A percentile compares a stretch with the other conserved stretches of the same genome.
Evolutionary conservation across 2,113 vertebrate genomes (phyloP).

Genomic region (Rhinichthys klamathensis): DNA sequence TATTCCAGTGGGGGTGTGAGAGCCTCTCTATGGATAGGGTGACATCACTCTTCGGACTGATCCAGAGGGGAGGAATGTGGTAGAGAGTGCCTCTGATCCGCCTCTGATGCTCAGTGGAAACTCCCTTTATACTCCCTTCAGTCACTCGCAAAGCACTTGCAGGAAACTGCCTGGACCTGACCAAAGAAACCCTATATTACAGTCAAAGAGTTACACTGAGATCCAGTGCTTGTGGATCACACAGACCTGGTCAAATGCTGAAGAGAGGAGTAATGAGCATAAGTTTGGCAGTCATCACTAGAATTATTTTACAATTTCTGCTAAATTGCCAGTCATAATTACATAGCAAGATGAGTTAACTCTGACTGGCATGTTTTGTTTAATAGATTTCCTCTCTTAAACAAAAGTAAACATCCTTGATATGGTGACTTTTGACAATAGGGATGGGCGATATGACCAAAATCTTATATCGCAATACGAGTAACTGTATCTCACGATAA

Average conservation of each 20-base stretch:
- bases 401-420: background rate
- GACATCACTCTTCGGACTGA: conserved; percentile 40
- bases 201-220: conserved; percentile 46
- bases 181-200: conserved; percentile 37
- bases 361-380: background rate
- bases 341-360: background rate
- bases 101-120: conserved; percentile 39
- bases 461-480: too few species aligned
- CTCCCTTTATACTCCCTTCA: conserved; percentile 44
- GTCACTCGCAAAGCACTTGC: conserved; percentile 1
- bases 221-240: background rate
- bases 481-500: too few species aligned
- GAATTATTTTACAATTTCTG: background rate
- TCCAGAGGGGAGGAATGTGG: conserved; percentile 52
- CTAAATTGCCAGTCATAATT: conserved; percentile 7
- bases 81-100: conserved; percentile 36
- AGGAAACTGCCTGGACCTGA: conserved; percentile 51
- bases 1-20: conserved; percentile 37
- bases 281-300: background rate
- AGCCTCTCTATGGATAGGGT: conserved; percentile 12
- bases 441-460: too few species aligned
- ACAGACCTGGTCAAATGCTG: background rate
- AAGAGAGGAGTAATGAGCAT: background rate
- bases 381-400: background rate
- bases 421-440: background rate